Conservation (phyloP, 2,888 invertebrate genomes). For the Ormyrus thymus region DNA sequence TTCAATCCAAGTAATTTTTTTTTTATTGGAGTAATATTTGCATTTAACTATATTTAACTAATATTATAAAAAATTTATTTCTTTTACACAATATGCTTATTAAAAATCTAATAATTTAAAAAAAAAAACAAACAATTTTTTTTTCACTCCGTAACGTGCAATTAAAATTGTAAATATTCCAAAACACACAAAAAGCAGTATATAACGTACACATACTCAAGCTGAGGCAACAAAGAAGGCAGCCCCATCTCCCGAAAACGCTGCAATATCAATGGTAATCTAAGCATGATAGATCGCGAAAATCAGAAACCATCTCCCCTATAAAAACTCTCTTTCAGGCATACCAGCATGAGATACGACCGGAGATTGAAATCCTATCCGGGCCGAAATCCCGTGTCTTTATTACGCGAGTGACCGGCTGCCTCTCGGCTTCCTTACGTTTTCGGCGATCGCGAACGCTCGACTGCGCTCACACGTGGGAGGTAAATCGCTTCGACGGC, state of each 20-base stretch:
- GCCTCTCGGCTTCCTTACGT: conserved; percentile 18
- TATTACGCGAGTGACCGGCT: conserved; percentile 23
- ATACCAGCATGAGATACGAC: background rate
- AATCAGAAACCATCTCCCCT: background rate
- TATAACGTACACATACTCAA: too few species aligned
- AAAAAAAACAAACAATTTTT: too few species aligned
- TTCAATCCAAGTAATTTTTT: too few species aligned
- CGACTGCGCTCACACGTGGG: background rate
- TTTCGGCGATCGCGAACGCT: background rate
- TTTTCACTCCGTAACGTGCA: too few species aligned
- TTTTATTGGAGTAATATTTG: too few species aligned
- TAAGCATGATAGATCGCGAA: conserved; percentile 18
- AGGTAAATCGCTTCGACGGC: background rate
- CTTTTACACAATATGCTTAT: too few species aligned
- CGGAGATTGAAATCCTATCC: conserved; percentile 33
- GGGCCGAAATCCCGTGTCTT: conserved; percentile 16
- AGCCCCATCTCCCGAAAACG: background rate
- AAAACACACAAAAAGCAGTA: too few species aligned
- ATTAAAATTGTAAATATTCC: too few species aligned
- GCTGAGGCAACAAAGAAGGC: too few species aligned
- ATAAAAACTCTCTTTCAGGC: conserved; percentile 10
- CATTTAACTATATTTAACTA: too few species aligned
- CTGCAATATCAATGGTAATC: conserved; percentile 31
- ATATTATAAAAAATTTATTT: too few species aligned
- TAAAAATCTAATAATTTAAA: too few species aligned